A percentile compares a stretch with the other conserved stretches of the same genome.
These are phyloP conservation scores for Condylostylus longicornis DNA, from an alignment of 1,140 invertebrate genomes.

Conservation along the genomic window DNA sequence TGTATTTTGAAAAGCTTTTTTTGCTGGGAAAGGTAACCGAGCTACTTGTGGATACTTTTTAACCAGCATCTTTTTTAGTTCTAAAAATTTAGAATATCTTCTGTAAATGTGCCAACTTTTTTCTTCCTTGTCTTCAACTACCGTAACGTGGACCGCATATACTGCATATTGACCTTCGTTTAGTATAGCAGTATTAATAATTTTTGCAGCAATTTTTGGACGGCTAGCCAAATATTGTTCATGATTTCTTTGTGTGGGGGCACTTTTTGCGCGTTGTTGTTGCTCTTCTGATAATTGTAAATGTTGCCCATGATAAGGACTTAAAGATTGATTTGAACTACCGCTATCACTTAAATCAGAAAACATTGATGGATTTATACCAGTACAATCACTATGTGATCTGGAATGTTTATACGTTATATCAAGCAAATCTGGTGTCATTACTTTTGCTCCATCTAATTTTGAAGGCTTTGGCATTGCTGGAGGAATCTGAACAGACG, in stretches of 20 bases:
- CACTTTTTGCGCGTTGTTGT: neutral
- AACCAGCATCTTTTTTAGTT: conserved; percentile 5
- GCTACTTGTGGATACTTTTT: conserved; percentile 59
- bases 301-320: neutral
- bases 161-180: conserved; percentile 44
- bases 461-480: neutral
- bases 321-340: neutral
- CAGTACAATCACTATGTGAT: conserved; percentile 7
- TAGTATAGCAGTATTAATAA: conserved; percentile 6
- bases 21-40: conserved; percentile 73
- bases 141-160: conserved; percentile 69
- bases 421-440: neutral
- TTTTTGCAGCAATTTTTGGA: conserved; percentile 3
- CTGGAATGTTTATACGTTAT: conserved; percentile 1
- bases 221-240: neutral
- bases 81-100: conserved; percentile 40
- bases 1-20: conserved; percentile 89
- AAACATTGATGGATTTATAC: conserved; percentile 1
- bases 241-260: neutral
- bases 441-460: no score
- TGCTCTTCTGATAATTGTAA: neutral
- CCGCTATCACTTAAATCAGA: conserved; percentile 1
- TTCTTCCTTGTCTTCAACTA: conserved; percentile 36
- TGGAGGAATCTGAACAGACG: no score
- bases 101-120: conserved; percentile 68